Evolutionary conservation across 92 coral and sea anemone genomes (phyloP), one percentile per base, ranked within the genome.

Genomic region (Parazoanthus atlanticus): DNA sequence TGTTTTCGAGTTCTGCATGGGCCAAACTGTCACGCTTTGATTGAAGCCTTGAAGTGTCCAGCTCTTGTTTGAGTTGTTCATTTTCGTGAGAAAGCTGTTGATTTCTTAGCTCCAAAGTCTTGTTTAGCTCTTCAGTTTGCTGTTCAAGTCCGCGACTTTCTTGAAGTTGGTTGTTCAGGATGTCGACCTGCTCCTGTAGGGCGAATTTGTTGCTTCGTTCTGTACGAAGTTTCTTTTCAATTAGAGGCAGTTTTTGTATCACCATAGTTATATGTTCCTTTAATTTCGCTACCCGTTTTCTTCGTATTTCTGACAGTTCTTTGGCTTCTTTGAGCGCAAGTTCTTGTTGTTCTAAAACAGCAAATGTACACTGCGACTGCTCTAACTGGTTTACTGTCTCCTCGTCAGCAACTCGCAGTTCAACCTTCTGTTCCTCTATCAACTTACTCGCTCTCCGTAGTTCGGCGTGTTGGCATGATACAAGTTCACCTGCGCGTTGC

Each of bases 301-400:
- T 46, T 46, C 12, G 49, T 46, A 9, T 46, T 21, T 81, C 85
- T 19, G 29, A 25, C 0, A 30, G 15, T 21, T 81, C 47, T 4
- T 64, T 80, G 70, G 69, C 28, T 5, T 56, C 73, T 36, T 81
- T 25, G 19, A 82, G 56, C 0, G 75, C 52, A 65, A 11, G 31
- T 30, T 65, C 75, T 52, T 31, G 36, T 26, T 80, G 43, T 30
- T 56, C 29, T 13, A 38, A 32, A 29, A 36, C 23, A 64, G 74
- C 54, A 23, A n/a, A 25, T 65, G 86, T 82, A 13, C 21, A 0
- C 32, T 82, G 86, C 17, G 33, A 6, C 56, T 69, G n/a, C 38
- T 82, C 86, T 31, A 65, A 31, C 70, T 82, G 86, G 71, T 82
- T 82, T 36, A 67, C 86, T 15, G 86, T 34, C 30, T 82, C 86